These are phyloP conservation scores for Atta colombica DNA, from an alignment of 1,140 invertebrate genomes.

Conservation along the genomic window DNA sequence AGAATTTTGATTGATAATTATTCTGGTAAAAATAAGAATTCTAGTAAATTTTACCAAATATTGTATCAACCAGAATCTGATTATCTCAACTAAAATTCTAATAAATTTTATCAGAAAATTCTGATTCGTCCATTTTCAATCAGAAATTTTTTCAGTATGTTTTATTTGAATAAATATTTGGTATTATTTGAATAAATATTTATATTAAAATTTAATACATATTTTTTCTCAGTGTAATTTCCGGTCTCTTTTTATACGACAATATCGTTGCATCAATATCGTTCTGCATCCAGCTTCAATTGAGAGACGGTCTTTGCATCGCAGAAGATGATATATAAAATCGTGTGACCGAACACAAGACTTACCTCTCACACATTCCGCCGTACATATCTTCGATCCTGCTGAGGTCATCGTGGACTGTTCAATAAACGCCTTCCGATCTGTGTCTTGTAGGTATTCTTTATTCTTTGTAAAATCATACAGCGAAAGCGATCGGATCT, in stretches of 20 bases:
- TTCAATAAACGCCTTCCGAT: slow-evolving; percentile 57
- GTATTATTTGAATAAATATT: no score
- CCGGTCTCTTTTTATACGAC: neutral
- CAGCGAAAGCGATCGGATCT: slow-evolving; percentile 78
- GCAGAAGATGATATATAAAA: neutral
- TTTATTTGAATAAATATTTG: no score
- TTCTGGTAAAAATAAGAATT: no score
- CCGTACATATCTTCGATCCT: neutral
- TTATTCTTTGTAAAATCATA: slow-evolving; percentile 81
- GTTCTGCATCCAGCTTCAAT: neutral
- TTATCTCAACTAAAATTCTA: no score
- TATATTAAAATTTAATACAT: no score
- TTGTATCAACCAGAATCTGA: no score
- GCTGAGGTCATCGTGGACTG: neutral
- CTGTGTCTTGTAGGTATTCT: slow-evolving; percentile 73
- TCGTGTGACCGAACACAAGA: neutral
- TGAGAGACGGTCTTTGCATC: neutral
- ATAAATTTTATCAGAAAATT: no score
- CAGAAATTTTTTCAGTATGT: no score
- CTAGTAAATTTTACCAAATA: no score
- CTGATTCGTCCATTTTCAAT: no score
- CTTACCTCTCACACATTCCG: neutral
- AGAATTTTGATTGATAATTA: no score
- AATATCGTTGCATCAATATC: neutral
- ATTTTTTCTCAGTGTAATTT: neutral